Percentiles rank a stretch among this genome's conserved stretches.
These are phyloP conservation scores for Brachionus rubens DNA, from an alignment of 1,140 invertebrate species.

Conservation along the genomic window DNA sequence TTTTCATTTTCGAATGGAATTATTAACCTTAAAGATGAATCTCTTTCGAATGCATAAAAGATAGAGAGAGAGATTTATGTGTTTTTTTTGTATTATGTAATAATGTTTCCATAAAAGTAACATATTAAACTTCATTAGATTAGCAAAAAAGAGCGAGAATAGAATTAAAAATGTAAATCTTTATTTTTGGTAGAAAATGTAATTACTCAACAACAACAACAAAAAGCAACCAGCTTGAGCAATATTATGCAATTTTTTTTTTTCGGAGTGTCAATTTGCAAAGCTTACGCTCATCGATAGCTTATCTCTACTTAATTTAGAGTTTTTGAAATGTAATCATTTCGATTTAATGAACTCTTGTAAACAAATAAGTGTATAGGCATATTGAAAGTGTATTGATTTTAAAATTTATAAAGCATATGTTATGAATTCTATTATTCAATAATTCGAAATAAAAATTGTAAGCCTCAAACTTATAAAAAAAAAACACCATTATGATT, in stretches of 20 bases:
- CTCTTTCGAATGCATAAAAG: neutral
- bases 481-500: no score
- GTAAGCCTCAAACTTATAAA: no score
- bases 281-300: neutral
- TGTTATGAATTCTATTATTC: no score
- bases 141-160: neutral
- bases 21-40: constrained; percentile 23
- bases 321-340: constrained; percentile 9
- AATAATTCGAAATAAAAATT: no score
- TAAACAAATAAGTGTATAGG: no score
- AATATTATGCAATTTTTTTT: constrained; percentile 16
- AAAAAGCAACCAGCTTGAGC: neutral
- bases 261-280: constrained; percentile 25
- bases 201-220: neutral
- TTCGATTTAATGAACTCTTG: neutral
- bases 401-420: no score
- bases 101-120: neutral
- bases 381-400: no score
- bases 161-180: neutral
- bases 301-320: neutral
- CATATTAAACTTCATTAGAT: no score
- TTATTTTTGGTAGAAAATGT: neutral
- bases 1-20: constrained; percentile 34
- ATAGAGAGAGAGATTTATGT: neutral
- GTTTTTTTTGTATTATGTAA: neutral